Conservation (phyloP, 1,140 invertebrate genomes). For the Heliconius hermathena region DNA sequence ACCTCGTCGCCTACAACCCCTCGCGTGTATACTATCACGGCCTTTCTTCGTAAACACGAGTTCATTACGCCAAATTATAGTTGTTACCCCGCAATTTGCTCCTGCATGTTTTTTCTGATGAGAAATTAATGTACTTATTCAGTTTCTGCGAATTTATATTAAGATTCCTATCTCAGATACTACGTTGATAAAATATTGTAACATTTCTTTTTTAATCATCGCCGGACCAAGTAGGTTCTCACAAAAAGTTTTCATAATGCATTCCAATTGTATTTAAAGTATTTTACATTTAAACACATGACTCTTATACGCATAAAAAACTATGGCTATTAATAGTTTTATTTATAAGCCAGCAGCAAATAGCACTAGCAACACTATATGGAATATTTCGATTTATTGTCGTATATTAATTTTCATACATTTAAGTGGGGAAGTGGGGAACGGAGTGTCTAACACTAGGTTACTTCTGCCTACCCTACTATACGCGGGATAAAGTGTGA, state of each 20-base stretch:
- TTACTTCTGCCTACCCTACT: too few relatives aligned
- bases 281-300: not conserved
- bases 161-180: slow-evolving; percentile 43
- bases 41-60: slow-evolving; percentile 55
- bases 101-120: slow-evolving; percentile 63
- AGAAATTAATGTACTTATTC: slow-evolving; percentile 48
- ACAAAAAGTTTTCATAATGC: slow-evolving; percentile 20
- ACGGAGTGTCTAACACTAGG: too few relatives aligned
- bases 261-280: not conserved
- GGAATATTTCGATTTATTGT: too few relatives aligned
- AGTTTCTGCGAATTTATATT: slow-evolving; percentile 43
- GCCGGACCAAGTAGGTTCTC: slow-evolving; percentile 25
- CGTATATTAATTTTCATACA: too few relatives aligned
- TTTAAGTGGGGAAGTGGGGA: too few relatives aligned
- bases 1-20: slow-evolving; percentile 31
- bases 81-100: slow-evolving; percentile 61
- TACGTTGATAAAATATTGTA: slow-evolving; percentile 40
- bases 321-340: not conserved
- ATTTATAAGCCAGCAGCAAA: not conserved
- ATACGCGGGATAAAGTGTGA: too few relatives aligned
- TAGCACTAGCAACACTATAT: too few relatives aligned
- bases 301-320: not conserved
- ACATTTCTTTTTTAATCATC: slow-evolving; percentile 32
- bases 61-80: slow-evolving; percentile 71
- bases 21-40: slow-evolving; percentile 57